Base-by-base conservation (phyloP, 2,113 vertebrate genomes). In the Columbina picui region DNA sequence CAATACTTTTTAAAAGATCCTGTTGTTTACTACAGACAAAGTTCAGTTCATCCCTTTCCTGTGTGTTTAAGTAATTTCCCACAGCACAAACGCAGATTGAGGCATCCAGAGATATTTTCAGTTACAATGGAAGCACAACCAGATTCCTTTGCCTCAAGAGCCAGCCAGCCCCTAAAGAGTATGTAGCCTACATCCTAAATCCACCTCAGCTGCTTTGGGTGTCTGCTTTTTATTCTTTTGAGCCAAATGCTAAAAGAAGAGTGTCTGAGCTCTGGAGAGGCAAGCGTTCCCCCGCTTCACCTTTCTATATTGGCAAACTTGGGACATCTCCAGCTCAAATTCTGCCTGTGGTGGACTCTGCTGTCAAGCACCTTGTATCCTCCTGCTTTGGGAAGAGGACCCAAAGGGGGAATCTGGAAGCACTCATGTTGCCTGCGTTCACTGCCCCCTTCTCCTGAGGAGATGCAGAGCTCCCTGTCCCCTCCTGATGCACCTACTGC, bases 11-110 rank as follows among this genome's bases (percentile, higher is more conserved):
- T 30, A 94, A 94, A 79, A 74, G 65, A 76, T 71, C 39, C 34
- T 93, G 43, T 65, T 94, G 84, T 97, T 97, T 97, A 97, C 95
- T 96, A 97, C 60, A 74, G 82, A 60, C 64, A 20, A 78, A 78
- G 86, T 89, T 93, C 82, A 74, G 50, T 49, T 94, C 79, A 3
- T 77, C 55, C 32, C 59, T 61, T 59, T 73, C 75, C 81, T 79
- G 45, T 29, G 38, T 18, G 34, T 53, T 95, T 75, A 89, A 96
- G 47, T 47, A 22, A 88, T 60, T 95, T 94, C 89, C 64, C 76
- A 92, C 89, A 95, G 94, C 64, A 84, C 34, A 43, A 74, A 70
- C 65, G 69, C 10, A 74, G 55, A 34, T 4, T 41, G 56, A 92
- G 41, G 64, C 39, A 73, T 41, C 63, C 65, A 78, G 29, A 69